Percentiles rank a stretch among this genome's conserved stretches.
phyloP scores from a whole-genome alignment of 2,888 invertebrate genomes.

The Philopedon plagiatum region DNA sequence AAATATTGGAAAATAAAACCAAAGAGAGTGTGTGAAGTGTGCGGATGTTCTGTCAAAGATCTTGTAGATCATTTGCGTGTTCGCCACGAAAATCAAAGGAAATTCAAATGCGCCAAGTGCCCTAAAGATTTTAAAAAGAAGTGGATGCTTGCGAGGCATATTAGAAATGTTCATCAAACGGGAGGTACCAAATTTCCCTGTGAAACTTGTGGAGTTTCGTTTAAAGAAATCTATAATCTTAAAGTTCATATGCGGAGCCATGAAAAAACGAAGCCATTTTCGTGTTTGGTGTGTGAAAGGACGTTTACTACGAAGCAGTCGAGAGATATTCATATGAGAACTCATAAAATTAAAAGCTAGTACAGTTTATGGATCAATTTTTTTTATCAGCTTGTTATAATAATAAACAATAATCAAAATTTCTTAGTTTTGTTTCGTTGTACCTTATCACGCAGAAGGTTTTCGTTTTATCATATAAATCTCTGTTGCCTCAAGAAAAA shows the following conservation, averaged over 20 bases:
- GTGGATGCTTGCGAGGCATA: slow-evolving; percentile 64
- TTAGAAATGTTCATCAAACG: not conserved
- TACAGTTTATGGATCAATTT: too few species aligned
- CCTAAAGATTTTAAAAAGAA: slow-evolving; percentile 66
- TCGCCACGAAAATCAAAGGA: slow-evolving; percentile 67
- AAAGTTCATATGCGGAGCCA: slow-evolving; percentile 54
- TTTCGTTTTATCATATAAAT: too few species aligned
- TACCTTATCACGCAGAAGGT: too few species aligned
- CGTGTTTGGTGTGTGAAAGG: slow-evolving; percentile 50
- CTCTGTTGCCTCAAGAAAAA: too few species aligned
- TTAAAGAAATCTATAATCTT: slow-evolving; percentile 67
- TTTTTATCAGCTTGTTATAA: too few species aligned
- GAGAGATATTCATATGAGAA: slow-evolving; percentile 48
- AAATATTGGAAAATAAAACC: slow-evolving; percentile 22
- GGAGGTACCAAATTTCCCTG: slow-evolving; percentile 60
- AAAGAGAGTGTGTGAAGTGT: slow-evolving; percentile 30
- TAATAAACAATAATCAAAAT: too few species aligned
- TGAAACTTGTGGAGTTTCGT: slow-evolving; percentile 69
- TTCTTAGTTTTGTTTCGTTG: too few species aligned
- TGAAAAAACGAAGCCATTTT: slow-evolving; percentile 51
- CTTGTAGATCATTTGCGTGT: slow-evolving; percentile 50
- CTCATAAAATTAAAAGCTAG: slow-evolving; percentile 17
- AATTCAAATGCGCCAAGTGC: slow-evolving; percentile 70
- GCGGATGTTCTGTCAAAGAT: slow-evolving; percentile 46
- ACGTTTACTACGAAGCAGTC: slow-evolving; percentile 57